phyloP scores from a whole-genome alignment of 1,140 invertebrate genomes.

The Scaptomyza montana region DNA sequence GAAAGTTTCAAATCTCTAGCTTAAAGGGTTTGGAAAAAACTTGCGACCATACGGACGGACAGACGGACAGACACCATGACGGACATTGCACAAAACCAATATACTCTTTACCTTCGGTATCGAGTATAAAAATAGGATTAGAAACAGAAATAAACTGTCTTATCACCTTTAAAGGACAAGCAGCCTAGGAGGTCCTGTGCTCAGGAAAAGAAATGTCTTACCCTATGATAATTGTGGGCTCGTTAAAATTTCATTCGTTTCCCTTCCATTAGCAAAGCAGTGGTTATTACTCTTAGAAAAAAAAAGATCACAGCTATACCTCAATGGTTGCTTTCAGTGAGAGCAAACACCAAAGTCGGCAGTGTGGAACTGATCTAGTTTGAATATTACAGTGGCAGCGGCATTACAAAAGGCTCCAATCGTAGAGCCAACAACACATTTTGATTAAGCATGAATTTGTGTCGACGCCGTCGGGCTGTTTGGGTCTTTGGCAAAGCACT shows the following conservation, averaged over 20 bases:
- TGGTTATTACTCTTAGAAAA: conserved; percentile 69
- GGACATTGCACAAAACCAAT: no score
- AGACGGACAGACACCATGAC: no score
- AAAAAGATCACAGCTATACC: conserved; percentile 22
- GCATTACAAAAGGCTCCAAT: conserved; percentile 66
- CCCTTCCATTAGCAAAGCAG: conserved; percentile 74
- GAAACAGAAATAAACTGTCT: conserved; percentile 50
- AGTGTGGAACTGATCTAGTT: conserved; percentile 71
- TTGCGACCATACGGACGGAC: no score
- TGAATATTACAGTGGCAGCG: conserved; percentile 78
- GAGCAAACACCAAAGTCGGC: not conserved
- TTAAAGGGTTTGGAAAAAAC: no score
- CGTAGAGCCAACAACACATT: conserved; percentile 69
- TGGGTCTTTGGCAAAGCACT: conserved; percentile 1
- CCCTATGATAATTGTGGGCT: conserved; percentile 40
- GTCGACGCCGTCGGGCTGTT: conserved; percentile 47
- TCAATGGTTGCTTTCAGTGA: conserved; percentile 27
- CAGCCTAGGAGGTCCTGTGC: conserved; percentile 67
- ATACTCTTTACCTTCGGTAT: no score
- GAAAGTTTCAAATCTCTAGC: no score
- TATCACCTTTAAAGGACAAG: conserved; percentile 76
- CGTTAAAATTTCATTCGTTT: conserved; percentile 81
- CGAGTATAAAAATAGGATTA: conserved; percentile 17
- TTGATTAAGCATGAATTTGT: conserved; percentile 79
- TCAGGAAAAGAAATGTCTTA: conserved; percentile 17